These are phyloP conservation scores for Limanda limanda DNA, from an alignment of 2,113 vertebrate genomes.

Conservation along the genomic window DNA sequence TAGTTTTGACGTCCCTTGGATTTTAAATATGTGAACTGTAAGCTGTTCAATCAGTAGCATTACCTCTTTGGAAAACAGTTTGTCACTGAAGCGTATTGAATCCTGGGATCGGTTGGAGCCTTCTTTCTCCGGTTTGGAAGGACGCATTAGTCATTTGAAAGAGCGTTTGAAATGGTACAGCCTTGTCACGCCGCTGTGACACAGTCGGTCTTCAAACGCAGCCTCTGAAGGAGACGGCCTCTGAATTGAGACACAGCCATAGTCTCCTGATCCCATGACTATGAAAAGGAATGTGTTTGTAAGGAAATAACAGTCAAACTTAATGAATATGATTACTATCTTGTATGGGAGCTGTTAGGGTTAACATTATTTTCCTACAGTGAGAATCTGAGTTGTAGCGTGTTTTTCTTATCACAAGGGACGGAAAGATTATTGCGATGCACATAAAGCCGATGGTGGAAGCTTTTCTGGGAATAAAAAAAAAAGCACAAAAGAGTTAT, in stretches of 20 bases:
- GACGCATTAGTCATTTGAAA: no score
- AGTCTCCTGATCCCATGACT: not conserved
- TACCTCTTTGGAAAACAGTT: no score
- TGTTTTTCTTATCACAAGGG: slow-evolving; percentile 28
- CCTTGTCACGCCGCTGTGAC: no score
- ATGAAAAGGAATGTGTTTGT: not conserved
- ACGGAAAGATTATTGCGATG: slow-evolving; percentile 33
- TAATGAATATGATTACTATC: not conserved
- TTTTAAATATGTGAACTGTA: no score
- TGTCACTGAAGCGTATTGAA: no score
- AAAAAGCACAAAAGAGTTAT: slow-evolving; percentile 62
- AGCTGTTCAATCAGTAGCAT: no score
- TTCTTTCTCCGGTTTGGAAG: no score
- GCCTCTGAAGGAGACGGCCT: no score
- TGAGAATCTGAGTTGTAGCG: not conserved
- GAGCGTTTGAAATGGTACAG: no score
- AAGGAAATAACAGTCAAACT: not conserved
- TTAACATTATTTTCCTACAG: not conserved
- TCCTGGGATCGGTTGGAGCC: no score
- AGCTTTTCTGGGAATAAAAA: slow-evolving; percentile 55
- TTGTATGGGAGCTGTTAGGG: not conserved
- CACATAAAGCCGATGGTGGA: slow-evolving; percentile 39
- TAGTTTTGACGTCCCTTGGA: no score
- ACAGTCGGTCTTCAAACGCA: no score
- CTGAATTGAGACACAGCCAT: not conserved